Percentiles rank a stretch among this genome's conserved stretches.
These are phyloP conservation scores for Lordiphosa collinella DNA, from an alignment of 1,140 invertebrate species.

Conservation along the genomic window DNA sequence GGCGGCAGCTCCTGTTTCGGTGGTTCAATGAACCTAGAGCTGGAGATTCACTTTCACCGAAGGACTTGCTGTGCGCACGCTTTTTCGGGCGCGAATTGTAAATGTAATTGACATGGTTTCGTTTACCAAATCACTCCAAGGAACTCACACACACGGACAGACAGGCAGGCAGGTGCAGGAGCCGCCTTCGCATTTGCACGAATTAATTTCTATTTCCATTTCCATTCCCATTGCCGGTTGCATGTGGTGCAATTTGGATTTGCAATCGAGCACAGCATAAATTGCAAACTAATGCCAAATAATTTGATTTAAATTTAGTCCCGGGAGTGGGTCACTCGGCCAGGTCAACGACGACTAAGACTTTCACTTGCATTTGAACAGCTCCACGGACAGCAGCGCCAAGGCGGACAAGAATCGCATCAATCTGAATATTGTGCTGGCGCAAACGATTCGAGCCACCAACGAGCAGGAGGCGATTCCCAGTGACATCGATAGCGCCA, in stretches of 20 bases:
- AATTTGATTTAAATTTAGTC: slow-evolving; percentile 76
- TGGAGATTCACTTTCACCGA: slow-evolving; percentile 41
- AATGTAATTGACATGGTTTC: slow-evolving; percentile 78
- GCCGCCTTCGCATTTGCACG: slow-evolving; percentile 40
- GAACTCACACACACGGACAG: slow-evolving; percentile 1
- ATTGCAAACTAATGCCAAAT: slow-evolving; percentile 72
- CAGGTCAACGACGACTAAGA: slow-evolving; percentile 12
- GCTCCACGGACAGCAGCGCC: slow-evolving; percentile 37
- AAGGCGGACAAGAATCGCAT: slow-evolving; percentile 73
- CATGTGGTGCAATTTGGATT: slow-evolving; percentile 46
- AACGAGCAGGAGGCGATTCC: slow-evolving; percentile 54
- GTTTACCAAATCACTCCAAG: slow-evolving; percentile 32
- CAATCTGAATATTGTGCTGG: slow-evolving; percentile 71
- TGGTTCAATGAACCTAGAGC: slow-evolving; percentile 49
- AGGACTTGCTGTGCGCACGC: slow-evolving; percentile 15
- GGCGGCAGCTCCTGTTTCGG: not conserved
- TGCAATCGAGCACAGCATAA: slow-evolving; percentile 64
- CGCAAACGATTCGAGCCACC: slow-evolving; percentile 64
- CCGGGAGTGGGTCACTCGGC: slow-evolving; percentile 51
- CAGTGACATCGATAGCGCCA: slow-evolving; percentile 44
- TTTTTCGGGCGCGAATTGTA: slow-evolving; percentile 60
- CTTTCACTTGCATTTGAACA: slow-evolving; percentile 7
- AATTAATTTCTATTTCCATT: slow-evolving; percentile 70
- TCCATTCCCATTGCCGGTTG: slow-evolving; percentile 5
- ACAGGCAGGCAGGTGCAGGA: not conserved